Evolutionary conservation across 2,113 vertebrate species (phyloP).

Genomic region (Mus musculus): DNA sequence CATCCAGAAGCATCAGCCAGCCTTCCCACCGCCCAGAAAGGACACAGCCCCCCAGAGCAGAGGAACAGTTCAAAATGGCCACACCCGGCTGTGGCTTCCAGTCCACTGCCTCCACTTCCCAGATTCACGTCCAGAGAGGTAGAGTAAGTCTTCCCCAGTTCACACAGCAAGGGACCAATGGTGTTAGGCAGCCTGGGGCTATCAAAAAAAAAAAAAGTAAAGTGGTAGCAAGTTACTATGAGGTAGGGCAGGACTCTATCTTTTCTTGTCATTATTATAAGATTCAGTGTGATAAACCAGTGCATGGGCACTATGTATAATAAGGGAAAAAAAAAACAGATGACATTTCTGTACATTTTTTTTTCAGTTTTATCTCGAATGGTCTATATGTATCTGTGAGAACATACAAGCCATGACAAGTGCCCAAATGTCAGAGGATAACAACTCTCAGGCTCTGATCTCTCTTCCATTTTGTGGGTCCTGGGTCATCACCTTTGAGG

Average conservation of each 20-base stretch:
- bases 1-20: too few relatives aligned
- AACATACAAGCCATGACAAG: too few relatives aligned
- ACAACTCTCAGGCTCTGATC: background rate
- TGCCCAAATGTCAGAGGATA: background rate
- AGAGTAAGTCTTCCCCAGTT: background rate
- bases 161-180: background rate
- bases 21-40: background rate
- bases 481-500: background rate
- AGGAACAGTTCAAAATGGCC: background rate
- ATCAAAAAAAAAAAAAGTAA: background rate
- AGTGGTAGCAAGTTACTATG: accelerated
- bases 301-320: background rate
- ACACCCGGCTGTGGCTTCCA: background rate
- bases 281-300: background rate
- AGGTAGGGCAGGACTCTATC: background rate
- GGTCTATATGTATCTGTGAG: too few relatives aligned
- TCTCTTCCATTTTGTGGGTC: background rate
- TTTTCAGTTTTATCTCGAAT: background rate
- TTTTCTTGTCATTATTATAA: background rate
- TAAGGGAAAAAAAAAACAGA: background rate
- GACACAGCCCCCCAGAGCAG: background rate
- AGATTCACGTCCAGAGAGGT: background rate
- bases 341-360: background rate
- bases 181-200: background rate
- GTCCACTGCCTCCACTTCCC: background rate